Percentiles rank a stretch among this genome's conserved stretches.
phyloP scores from a whole-genome alignment of 2,888 invertebrate species.

The Pelosia muscerda region DNA sequence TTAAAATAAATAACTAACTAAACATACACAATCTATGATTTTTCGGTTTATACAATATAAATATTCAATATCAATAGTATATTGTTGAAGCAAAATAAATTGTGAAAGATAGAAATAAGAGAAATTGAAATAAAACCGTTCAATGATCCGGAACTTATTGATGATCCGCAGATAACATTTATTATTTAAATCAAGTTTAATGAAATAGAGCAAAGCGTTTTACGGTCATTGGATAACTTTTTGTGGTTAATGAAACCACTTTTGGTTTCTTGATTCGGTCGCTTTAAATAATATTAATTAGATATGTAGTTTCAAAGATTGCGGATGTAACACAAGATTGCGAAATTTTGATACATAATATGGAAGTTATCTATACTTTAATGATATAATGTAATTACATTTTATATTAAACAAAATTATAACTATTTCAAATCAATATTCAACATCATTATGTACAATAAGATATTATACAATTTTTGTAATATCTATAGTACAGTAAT shows the following conservation, averaged over 20 bases:
- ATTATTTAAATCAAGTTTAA: conserved; percentile 27
- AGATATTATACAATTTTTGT: background rate
- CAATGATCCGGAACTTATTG: conserved; percentile 27
- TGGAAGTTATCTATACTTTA: background rate
- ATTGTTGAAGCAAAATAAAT: background rate
- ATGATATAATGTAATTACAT: background rate
- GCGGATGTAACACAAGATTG: background rate
- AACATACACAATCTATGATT: background rate
- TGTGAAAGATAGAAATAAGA: conserved; percentile 13
- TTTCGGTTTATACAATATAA: background rate
- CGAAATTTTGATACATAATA: background rate
- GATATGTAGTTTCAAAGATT: background rate
- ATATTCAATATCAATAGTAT: background rate
- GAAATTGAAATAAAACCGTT: conserved; percentile 16
- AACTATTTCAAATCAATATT: background rate
- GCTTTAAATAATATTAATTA: background rate
- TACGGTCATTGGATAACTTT: conserved; percentile 20
- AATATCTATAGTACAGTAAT: background rate
- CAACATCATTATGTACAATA: background rate
- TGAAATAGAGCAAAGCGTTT: conserved; percentile 44
- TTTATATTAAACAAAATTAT: background rate
- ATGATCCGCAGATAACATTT: conserved; percentile 12
- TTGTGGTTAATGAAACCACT: conserved; percentile 26
- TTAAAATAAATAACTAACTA: background rate
- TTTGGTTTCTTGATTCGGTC: background rate